Evolutionary conservation across 2,888 invertebrate genomes (phyloP), one percentile per base, ranked within the genome.

Genomic region (Drosophila paranaensis): DNA sequence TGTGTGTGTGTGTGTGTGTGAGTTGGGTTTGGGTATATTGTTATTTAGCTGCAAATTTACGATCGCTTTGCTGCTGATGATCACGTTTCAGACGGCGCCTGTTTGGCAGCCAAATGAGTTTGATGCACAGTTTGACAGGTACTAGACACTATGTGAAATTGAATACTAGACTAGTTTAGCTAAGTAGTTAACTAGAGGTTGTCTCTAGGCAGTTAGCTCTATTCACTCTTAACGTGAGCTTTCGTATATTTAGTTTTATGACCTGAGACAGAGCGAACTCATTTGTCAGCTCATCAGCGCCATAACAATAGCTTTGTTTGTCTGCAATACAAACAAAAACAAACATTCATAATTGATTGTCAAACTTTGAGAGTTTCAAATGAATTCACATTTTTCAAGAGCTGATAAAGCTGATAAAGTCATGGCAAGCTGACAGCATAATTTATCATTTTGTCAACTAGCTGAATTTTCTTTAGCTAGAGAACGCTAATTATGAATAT

Each of bases 51-150:
- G 30, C 48, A 50, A 73, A 30, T 73, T 73, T 72, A 73, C 66
- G 72, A 67, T 63, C 35, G 35, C 33, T 48, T 55, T 16, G 43
- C 20, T 40, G 56, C n/a, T 55, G 62, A 69, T 70, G 71, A 70
- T 71, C 71, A 71, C 71, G 71, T 71, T 63, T 53, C 46, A 46
- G 45, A 56, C 42, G 62, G 53, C 57, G 71, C 71, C 63, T 63
- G 71, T 63, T 71, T 70, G 61, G 78, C 78, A 76, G 70, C 27
- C 51, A 40, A 78, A 76, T 76, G 70, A 76, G 78, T 51, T 51
- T 65, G 55, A 45, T 71, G 37, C 30, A 63, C 42, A 69, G 77
- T 77, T 77, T 68, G 56, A 58, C n/a, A 61, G 51, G 5, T 14
- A 60, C 10, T 42, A 4, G 30, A 33, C 6, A 30, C 30, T 30